Evolutionary conservation across 2,888 invertebrate genomes (phyloP), one percentile per base, ranked within the genome.

Genomic region (Gandaritis pyraliata): DNA sequence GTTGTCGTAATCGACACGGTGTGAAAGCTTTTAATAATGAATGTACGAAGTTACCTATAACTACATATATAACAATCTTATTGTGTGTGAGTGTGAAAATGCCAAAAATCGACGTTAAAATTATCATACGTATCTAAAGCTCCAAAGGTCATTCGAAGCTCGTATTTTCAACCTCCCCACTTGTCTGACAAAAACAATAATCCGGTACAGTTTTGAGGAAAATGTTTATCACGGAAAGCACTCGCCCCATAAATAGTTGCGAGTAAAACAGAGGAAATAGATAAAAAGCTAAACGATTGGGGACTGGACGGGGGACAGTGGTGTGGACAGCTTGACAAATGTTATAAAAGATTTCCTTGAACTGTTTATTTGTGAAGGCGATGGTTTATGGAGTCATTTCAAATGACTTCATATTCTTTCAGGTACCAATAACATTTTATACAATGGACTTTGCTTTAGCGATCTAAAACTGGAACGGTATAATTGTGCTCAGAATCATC

Each of bases 171-270:
- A 74, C 72, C 76, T 79, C 83, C 85, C 84, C 80, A 77, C 79
- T 81, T 80, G 77, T 78, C 83, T 81, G 86, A 84, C 84, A 86
- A 82, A 85, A 89, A 88, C 91, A 90, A 90, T 90, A 89, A 91
- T 90, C 87, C 85, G 72, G 64, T 76, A 81, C 85, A 84, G 77
- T 87, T 88, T 86, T 82, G 82, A 86, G 86, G 85, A 85, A 85
- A 88, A 83, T 82, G 83, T 88, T 92, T 92, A 92, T 92, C 92
- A 82, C 82, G 68, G 71, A 73, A 76, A 81, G 83, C 92, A 92
- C 88, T 86, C 90, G 81, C 80, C 80, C 81, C 88, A 88, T 91
- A 91, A 92, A 92, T 90, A 89, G 79, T 74, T 78, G 78, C 80
- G 64, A 89, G 87, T 87, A 87, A 88, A 88, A 88, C 85, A 86